Conservation (phyloP, 2,113 vertebrate species). For the Aspidoscelis tigris region DNA sequence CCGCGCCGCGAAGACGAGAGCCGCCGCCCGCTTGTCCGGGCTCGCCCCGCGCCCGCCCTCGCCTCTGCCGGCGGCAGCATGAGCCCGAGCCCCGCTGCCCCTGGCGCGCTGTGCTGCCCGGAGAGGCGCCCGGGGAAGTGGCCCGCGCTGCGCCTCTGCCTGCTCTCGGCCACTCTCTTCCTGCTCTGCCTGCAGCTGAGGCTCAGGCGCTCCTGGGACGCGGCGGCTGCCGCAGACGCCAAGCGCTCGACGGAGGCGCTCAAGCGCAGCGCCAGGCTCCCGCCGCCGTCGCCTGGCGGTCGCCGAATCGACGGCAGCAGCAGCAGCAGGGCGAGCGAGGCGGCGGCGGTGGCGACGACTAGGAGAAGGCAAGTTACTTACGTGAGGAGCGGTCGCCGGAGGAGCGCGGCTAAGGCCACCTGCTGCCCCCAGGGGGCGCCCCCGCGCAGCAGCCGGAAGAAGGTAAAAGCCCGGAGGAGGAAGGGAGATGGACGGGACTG, state of each 20-base stretch:
- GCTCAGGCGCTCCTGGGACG: conserved; percentile 47
- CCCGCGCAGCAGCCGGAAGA: conserved; percentile 50
- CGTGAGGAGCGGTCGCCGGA: conserved; percentile 71
- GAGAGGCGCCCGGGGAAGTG: conserved; percentile 60
- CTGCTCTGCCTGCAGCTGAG: conserved; percentile 72
- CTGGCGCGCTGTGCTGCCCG: background rate
- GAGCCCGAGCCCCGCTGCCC: background rate
- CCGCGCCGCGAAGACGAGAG: background rate
- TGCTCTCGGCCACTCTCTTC: conserved; percentile 70
- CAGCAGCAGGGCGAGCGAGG: too few relatives aligned
- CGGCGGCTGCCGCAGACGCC: background rate
- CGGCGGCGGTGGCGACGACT: conserved; percentile 4
- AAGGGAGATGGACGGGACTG: too few relatives aligned
- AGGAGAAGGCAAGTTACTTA: conserved; percentile 75
- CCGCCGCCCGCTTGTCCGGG: too few relatives aligned
- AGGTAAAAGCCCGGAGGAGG: conserved; percentile 54
- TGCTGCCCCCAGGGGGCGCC: conserved; percentile 60
- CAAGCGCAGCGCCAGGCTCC: background rate
- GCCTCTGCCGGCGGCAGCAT: background rate
- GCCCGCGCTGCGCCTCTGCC: conserved; percentile 55
- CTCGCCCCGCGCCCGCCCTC: background rate
- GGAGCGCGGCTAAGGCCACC: conserved; percentile 42
- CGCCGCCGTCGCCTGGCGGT: background rate
- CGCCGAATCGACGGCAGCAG: background rate
- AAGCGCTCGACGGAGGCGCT: background rate